Base-by-base conservation (phyloP, 2,888 invertebrate species). In the Craniophora ligustri region DNA sequence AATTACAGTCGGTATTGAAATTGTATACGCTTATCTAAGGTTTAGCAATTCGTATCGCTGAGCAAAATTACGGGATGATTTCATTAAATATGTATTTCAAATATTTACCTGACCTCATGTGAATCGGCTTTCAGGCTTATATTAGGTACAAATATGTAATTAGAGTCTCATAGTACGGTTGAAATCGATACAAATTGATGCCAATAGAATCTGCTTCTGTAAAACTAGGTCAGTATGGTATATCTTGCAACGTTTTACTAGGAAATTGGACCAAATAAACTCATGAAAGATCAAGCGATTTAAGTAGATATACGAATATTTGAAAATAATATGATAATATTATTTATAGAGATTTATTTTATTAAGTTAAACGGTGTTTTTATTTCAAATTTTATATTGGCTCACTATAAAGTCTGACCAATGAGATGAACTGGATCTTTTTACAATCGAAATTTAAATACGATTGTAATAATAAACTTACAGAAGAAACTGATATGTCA, bases 1-100 rank as follows among this genome's bases (percentile, higher is more conserved):
- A 67, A 71, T 64, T 54, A 67, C 56, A 59, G 55, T 47, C 39
- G 31, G 49, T 55, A 67, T 46, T 14, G 36, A 59, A 53, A 46
- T 48, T 50, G 47, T 40, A 48, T 47, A 15, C 26, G 42, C 30
- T 54, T 53, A 62, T 61, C 59, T 51, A n/a, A n/a, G n/a, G 65
- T 55, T 73, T 35, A 48, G 26, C 32, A 44, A 57, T 59, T 62
- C 67, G 53, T 56, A 49, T 51, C 51, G 68, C 53, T 28, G n/a
- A 40, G 15, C 15, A 44, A 42, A 32, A 41, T 5, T 28, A 2
- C 7, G 15, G 41, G 11, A 13, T 21, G 53, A 13, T 35, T 48
- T 45, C 54, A 45, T 42, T 38, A 34, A 39, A 30, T 59, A 10
- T 26, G 8, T 1, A 7, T 39, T 10, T 11, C 0, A 7, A 21